These are phyloP conservation scores for Saccostrea glomerata DNA, from an alignment of 1,140 invertebrate genomes.

Conservation along the genomic window DNA sequence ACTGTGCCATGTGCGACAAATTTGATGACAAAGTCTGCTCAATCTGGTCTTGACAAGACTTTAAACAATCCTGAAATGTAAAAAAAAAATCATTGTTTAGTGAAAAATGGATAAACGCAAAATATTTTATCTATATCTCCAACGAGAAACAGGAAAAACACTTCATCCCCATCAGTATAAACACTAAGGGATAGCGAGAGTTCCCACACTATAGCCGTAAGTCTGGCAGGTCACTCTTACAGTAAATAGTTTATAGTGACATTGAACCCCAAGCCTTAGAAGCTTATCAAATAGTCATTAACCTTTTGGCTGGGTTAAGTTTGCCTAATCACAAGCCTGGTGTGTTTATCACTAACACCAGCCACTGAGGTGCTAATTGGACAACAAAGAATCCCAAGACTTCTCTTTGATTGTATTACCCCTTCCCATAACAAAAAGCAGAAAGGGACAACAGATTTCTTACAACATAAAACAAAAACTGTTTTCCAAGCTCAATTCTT, in stretches of 20 bases:
- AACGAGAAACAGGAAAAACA: conserved; percentile 18
- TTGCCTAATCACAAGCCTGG: not conserved
- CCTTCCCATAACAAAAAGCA: not conserved
- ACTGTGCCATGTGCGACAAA: conserved; percentile 73
- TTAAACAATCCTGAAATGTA: conserved; percentile 85
- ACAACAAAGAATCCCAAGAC: not conserved
- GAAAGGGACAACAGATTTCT: not conserved
- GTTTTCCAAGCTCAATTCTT: not conserved
- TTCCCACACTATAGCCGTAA: not conserved
- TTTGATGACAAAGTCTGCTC: conserved; percentile 85
- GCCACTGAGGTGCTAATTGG: conserved; percentile 29
- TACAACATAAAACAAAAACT: not conserved
- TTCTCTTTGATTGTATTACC: not conserved
- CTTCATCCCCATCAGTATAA: not conserved
- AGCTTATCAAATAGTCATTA: conserved; percentile 31
- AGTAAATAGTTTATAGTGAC: conserved; percentile 21
- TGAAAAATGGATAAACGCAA: not conserved
- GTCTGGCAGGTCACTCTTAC: not conserved
- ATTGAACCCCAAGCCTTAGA: not conserved
- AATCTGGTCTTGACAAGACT: conserved; percentile 86
- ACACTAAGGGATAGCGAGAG: not conserved
- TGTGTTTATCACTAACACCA: conserved; percentile 19
- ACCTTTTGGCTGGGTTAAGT: conserved; percentile 26
- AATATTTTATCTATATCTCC: conserved; percentile 14
- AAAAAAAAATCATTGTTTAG: conserved; percentile 55